Evolutionary conservation across 2,113 vertebrate species (phyloP).

Genomic region (Heteronetta atricapilla): DNA sequence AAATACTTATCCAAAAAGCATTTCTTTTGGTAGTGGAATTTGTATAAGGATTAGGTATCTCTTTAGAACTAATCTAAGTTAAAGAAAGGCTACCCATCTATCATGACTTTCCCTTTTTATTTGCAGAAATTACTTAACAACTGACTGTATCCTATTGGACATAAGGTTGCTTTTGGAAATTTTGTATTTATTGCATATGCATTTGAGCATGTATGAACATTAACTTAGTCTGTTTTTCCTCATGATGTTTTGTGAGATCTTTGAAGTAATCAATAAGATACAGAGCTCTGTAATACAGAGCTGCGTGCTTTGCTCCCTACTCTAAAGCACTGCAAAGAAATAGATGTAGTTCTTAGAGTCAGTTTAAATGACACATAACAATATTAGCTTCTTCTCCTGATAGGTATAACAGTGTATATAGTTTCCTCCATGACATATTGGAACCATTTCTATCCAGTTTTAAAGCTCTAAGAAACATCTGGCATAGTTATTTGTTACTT

Average conservation of each 20-base stretch:
- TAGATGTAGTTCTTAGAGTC: neutral
- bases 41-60: neutral
- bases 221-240: neutral
- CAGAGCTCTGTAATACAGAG: neutral
- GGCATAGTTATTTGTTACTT: neutral
- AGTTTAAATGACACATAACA: neutral
- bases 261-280: neutral
- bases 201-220: neutral
- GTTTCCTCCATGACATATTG: neutral
- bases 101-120: neutral
- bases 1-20: neutral
- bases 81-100: neutral
- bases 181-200: neutral
- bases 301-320: neutral
- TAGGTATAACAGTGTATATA: neutral
- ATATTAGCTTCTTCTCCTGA: neutral
- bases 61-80: neutral
- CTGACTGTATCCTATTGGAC: neutral
- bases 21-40: neutral
- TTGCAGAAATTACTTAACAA: neutral
- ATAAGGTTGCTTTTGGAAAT: neutral
- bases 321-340: neutral
- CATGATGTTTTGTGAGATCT: neutral
- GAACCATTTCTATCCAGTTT: neutral
- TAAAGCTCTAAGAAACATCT: neutral